Percentiles rank a stretch among this genome's conserved stretches.
Evolutionary conservation across 2,888 invertebrate genomes (phyloP).

Genomic region (Apamea epomidion): DNA sequence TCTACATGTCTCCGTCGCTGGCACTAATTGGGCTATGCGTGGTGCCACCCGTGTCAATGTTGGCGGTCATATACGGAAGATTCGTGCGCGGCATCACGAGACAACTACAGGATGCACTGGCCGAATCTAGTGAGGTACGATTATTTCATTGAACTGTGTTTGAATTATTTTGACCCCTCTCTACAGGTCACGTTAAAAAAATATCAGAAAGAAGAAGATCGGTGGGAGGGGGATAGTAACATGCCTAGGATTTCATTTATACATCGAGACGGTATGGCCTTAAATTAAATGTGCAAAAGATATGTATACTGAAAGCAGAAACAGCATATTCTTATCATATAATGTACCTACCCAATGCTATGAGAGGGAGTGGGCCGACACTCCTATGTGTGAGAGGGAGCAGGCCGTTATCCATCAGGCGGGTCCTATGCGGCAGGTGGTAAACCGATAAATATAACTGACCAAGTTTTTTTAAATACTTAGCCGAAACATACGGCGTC

Average conservation of each 20-base stretch:
- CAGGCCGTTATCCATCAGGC: not conserved
- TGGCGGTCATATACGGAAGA: slow-evolving; percentile 95
- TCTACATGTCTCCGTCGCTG: slow-evolving; percentile 97
- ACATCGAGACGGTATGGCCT: not conserved
- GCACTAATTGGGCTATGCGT: slow-evolving; percentile 96
- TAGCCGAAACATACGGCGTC: too few relatives aligned
- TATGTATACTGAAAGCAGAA: not conserved
- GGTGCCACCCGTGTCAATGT: slow-evolving; percentile 96
- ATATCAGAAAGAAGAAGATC: not conserved
- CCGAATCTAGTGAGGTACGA: slow-evolving; percentile 87
- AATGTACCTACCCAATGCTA: not conserved
- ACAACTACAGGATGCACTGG: slow-evolving; percentile 93
- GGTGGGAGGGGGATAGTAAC: not conserved
- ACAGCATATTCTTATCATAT: not conserved
- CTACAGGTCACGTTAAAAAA: not conserved
- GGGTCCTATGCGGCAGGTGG: not conserved
- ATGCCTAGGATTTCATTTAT: not conserved
- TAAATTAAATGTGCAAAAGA: too few relatives aligned
- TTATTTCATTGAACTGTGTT: slow-evolving; percentile 8
- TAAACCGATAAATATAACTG: not conserved
- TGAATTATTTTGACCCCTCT: slow-evolving; percentile 4
- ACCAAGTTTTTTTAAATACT: not conserved
- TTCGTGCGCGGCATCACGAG: slow-evolving; percentile 96
- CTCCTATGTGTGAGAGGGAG: not conserved
- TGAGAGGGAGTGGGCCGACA: not conserved